Conservation (phyloP, 2,888 invertebrate genomes). For the Dynastes hyllus region DNA sequence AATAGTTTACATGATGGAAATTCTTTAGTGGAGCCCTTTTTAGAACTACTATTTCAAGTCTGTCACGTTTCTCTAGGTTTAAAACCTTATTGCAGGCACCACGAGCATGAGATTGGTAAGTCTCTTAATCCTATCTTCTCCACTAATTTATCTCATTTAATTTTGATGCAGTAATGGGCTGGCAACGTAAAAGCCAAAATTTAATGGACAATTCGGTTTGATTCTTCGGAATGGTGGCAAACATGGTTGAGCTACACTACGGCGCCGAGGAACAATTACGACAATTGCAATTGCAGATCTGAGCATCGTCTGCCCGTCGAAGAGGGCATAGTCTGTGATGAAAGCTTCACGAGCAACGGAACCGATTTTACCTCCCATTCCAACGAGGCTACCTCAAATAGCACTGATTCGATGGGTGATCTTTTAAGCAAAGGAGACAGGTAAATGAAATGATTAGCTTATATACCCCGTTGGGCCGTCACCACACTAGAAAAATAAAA, state of each 20-base stretch:
- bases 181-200: too few relatives aligned
- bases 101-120: conserved; percentile 86
- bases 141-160: conserved; percentile 54
- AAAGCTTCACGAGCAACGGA: conserved; percentile 77
- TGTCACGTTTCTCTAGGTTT: conserved; percentile 92
- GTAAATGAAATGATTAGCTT: conserved; percentile 59
- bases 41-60: conserved; percentile 84
- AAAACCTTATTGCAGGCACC: conserved; percentile 84
- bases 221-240: conserved; percentile 92
- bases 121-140: neutral
- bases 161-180: conserved; percentile 77
- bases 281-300: conserved; percentile 72
- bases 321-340: conserved; percentile 80
- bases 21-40: conserved; percentile 79
- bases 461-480: too few relatives aligned
- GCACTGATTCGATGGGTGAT: conserved; percentile 79
- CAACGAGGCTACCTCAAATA: conserved; percentile 69
- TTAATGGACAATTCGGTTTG: too few relatives aligned
- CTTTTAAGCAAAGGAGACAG: conserved; percentile 75
- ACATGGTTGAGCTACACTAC: conserved; percentile 84
- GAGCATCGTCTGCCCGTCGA: conserved; percentile 71
- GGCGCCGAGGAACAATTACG: conserved; percentile 64
- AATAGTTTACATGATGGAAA: conserved; percentile 79
- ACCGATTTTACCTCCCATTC: conserved; percentile 68
- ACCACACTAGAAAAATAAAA: too few relatives aligned